Evolutionary conservation across 2,888 invertebrate species (phyloP).

Genomic region (Spialia ferax): DNA sequence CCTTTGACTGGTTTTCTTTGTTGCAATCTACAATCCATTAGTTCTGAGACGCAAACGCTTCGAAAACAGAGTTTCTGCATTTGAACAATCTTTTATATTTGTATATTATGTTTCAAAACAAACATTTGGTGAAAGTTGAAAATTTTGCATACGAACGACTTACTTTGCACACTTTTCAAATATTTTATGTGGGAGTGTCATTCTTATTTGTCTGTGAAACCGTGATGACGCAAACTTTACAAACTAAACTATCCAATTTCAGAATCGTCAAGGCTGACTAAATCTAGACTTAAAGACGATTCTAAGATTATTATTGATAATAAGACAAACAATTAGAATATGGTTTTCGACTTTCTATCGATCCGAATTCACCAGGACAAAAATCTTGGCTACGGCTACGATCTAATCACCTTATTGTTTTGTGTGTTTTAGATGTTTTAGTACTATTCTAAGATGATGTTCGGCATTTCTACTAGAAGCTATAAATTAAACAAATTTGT

Average conservation of each 20-base stretch:
- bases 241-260: not conserved
- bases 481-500: too few species aligned
- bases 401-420: too few species aligned
- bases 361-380: too few species aligned
- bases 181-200: not conserved
- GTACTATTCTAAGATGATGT: too few species aligned
- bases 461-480: too few species aligned
- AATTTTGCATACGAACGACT: not conserved
- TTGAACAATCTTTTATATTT: constrained; percentile 13
- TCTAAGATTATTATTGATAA: too few species aligned
- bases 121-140: constrained; percentile 1
- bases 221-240: not conserved
- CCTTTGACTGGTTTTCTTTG: constrained; percentile 15
- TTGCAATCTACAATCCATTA: constrained; percentile 25
- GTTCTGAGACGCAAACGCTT: constrained; percentile 10
- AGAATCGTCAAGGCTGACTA: not conserved
- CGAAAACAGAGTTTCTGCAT: constrained; percentile 10
- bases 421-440: too few species aligned
- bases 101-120: constrained; percentile 6
- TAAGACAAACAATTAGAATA: too few species aligned
- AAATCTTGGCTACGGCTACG: too few species aligned
- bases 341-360: too few species aligned
- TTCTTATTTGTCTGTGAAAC: not conserved
- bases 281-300: too few species aligned
- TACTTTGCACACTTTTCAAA: not conserved